These are phyloP conservation scores for Vultur gryphus DNA, from an alignment of 2,797 vertebrate genomes.

Conservation along the genomic window DNA sequence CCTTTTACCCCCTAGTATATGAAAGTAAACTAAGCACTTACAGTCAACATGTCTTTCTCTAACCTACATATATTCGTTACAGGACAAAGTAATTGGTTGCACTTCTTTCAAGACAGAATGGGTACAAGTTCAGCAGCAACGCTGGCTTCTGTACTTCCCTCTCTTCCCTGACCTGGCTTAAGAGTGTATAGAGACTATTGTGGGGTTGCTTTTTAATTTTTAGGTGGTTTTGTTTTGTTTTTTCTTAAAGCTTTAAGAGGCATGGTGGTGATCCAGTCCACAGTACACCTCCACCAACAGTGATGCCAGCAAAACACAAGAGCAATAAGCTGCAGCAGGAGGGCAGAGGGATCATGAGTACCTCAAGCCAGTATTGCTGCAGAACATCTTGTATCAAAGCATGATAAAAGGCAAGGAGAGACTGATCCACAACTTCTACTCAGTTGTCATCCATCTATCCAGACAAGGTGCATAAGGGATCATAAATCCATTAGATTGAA, in stretches of 20 bases:
- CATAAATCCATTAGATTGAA: not conserved
- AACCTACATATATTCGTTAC: not conserved
- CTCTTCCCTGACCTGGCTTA: not conserved
- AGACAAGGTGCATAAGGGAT: not conserved
- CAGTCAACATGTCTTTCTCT: not conserved
- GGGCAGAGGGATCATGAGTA: not conserved
- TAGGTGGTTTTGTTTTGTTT: not conserved
- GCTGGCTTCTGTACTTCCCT: not conserved
- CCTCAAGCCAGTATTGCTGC: not conserved
- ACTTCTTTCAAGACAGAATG: not conserved
- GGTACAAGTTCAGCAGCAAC: not conserved
- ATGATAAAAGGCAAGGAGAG: not conserved
- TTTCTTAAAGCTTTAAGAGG: not conserved
- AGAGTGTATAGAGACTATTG: not conserved
- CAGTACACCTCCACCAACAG: not conserved
- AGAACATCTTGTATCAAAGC: not conserved
- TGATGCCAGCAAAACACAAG: not conserved
- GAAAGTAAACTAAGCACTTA: not conserved
- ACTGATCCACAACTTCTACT: not conserved
- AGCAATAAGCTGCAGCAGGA: not conserved
- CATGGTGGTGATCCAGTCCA: not conserved
- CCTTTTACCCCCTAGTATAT: not conserved
- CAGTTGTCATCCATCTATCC: not conserved
- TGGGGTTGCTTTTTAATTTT: not conserved
- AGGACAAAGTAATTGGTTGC: not conserved